Evolutionary conservation across 2,888 invertebrate species (phyloP).

Genomic region (Actias luna): DNA sequence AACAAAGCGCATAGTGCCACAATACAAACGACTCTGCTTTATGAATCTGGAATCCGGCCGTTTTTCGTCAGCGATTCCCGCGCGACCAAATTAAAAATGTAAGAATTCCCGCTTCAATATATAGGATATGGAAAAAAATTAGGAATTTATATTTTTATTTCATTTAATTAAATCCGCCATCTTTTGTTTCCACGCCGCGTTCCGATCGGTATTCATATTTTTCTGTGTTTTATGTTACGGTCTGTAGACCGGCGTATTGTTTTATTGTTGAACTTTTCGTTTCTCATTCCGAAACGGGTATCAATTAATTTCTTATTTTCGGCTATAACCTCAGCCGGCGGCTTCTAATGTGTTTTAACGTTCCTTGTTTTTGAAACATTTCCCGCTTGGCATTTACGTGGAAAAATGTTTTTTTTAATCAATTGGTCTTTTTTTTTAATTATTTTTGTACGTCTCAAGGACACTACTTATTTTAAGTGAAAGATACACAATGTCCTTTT

Average conservation of each 20-base stretch:
- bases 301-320: conserved; percentile 81
- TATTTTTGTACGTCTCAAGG: too few species aligned
- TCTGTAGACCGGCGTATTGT: conserved; percentile 71
- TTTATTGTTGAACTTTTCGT: conserved; percentile 75
- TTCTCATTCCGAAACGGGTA: conserved; percentile 65
- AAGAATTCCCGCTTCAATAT: conserved; percentile 76
- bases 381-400: too few species aligned
- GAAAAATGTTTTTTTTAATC: too few species aligned
- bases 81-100: conserved; percentile 79
- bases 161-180: conserved; percentile 81
- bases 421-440: too few species aligned
- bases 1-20: too few species aligned
- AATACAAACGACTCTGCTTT: conserved; percentile 35
- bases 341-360: neutral
- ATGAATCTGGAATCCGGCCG: conserved; percentile 72
- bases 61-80: conserved; percentile 71
- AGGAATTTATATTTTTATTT: conserved; percentile 81
- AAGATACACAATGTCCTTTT: too few species aligned
- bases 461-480: too few species aligned
- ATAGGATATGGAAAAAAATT: conserved; percentile 33
- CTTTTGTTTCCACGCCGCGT: conserved; percentile 76
- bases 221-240: conserved; percentile 81
- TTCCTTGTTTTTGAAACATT: too few species aligned
- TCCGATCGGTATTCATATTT: conserved; percentile 81
- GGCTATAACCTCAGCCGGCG: conserved; percentile 20